Conservation (phyloP, 2,113 vertebrate genomes). For the Hoplias malabaricus region DNA sequence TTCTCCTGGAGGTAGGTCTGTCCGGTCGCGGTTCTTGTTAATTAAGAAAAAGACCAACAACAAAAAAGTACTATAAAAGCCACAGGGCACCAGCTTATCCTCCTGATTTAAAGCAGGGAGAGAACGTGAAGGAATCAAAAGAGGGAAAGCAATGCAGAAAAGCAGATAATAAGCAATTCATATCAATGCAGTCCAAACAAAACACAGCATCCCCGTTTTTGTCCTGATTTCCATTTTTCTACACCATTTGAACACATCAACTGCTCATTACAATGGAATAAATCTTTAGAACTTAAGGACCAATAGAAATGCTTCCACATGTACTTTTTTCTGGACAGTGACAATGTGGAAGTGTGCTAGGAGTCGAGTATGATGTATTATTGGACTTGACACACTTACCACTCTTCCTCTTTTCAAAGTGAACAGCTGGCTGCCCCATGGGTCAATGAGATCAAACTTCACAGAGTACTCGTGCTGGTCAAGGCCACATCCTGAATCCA, state of each 20-base stretch:
- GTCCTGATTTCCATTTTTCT: no score
- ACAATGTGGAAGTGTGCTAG: no score
- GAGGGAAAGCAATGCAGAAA: neutral
- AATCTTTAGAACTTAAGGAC: no score
- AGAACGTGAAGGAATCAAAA: neutral
- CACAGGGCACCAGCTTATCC: constrained; percentile 44
- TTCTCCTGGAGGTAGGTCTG: constrained; percentile 22
- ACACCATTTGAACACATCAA: no score
- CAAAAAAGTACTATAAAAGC: constrained; percentile 37
- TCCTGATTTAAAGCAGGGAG: constrained; percentile 27
- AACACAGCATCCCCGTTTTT: no score
- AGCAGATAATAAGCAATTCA: no score
- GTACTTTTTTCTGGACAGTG: no score
- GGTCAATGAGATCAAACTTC: neutral
- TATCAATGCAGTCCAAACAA: no score
- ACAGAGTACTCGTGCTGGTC: neutral
- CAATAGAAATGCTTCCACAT: no score
- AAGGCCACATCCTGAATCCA: neutral
- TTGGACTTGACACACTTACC: neutral
- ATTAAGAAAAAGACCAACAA: constrained; percentile 33
- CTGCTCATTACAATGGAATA: no score
- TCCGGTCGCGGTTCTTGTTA: constrained; percentile 36
- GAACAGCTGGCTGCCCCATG: neutral
- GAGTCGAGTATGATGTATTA: no score
- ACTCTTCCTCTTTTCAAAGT: neutral